Evolutionary conservation across 2,113 vertebrate genomes (phyloP).

Genomic region (Tympanuchus pallidicinctus): DNA sequence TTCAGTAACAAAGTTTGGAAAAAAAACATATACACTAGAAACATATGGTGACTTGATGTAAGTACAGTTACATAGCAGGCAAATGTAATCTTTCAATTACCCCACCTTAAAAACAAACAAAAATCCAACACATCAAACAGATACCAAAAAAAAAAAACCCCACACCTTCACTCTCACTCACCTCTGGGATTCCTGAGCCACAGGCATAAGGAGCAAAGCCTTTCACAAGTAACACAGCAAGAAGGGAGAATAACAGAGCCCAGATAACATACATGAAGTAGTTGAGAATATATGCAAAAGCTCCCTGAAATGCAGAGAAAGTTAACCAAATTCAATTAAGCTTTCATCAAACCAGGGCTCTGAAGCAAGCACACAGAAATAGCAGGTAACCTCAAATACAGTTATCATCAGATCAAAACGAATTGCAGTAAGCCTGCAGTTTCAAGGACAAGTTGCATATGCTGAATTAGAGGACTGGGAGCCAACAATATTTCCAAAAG

Average conservation of each 20-base stretch:
- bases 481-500: neutral
- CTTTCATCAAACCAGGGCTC: neutral
- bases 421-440: neutral
- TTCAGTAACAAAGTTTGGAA: neutral
- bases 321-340: neutral
- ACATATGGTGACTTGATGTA: too few relatives aligned
- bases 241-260: slow-evolving; percentile 93
- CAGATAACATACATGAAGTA: slow-evolving; percentile 93
- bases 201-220: slow-evolving; percentile 96
- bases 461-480: neutral
- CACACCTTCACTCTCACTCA: slow-evolving; percentile 53
- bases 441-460: neutral
- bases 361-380: neutral
- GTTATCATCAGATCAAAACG: neutral
- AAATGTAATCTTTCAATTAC: accelerated
- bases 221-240: slow-evolving; percentile 90
- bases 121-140: neutral
- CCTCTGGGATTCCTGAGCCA: slow-evolving; percentile 97
- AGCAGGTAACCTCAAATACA: neutral
- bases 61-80: neutral
- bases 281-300: slow-evolving; percentile 87
- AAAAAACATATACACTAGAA: neutral
- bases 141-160: neutral
- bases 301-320: slow-evolving; percentile 79
- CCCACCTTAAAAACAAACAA: neutral